Percentiles rank a stretch among this genome's conserved stretches.
phyloP scores from a whole-genome alignment of 1,140 invertebrate species.

The Helicorthomorpha holstii region DNA sequence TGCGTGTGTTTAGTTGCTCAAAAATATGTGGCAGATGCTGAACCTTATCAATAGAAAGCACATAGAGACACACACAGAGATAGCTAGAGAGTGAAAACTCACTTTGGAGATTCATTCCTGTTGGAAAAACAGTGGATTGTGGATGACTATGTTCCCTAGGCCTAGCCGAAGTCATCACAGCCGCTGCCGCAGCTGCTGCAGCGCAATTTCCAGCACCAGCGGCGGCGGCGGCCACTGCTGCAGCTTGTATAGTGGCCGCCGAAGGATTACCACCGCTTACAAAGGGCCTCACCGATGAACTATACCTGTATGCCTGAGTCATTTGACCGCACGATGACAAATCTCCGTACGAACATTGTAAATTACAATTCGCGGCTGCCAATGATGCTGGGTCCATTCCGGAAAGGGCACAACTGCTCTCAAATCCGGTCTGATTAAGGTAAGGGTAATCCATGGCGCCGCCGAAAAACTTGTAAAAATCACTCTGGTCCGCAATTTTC shows the following conservation, averaged over 20 bases:
- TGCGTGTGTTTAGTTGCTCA: no score
- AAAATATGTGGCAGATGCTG: no score
- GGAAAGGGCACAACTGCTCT: slow-evolving; percentile 39
- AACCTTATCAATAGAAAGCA: no score
- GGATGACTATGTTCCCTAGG: slow-evolving; percentile 20
- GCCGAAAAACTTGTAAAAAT: slow-evolving; percentile 5
- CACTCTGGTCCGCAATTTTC: neutral
- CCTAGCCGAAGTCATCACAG: slow-evolving; percentile 15
- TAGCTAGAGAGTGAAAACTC: slow-evolving; percentile 19
- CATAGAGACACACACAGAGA: neutral
- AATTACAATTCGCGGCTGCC: slow-evolving; percentile 36
- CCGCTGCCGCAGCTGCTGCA: slow-evolving; percentile 4
- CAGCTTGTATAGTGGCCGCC: slow-evolving; percentile 30
- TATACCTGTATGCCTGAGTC: slow-evolving; percentile 34
- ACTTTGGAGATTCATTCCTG: slow-evolving; percentile 45
- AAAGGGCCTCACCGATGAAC: slow-evolving; percentile 5
- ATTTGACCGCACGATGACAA: slow-evolving; percentile 70
- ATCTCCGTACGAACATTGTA: slow-evolving; percentile 64
- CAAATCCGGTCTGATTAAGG: slow-evolving; percentile 48
- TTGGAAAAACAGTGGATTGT: slow-evolving; percentile 37
- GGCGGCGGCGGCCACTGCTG: slow-evolving; percentile 25
- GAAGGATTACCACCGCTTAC: slow-evolving; percentile 22
- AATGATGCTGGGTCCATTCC: slow-evolving; percentile 42
- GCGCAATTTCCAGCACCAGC: no score
- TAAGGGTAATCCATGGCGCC: slow-evolving; percentile 53